Conservation (phyloP, 2,113 vertebrate species). For the Lynx canadensis region DNA sequence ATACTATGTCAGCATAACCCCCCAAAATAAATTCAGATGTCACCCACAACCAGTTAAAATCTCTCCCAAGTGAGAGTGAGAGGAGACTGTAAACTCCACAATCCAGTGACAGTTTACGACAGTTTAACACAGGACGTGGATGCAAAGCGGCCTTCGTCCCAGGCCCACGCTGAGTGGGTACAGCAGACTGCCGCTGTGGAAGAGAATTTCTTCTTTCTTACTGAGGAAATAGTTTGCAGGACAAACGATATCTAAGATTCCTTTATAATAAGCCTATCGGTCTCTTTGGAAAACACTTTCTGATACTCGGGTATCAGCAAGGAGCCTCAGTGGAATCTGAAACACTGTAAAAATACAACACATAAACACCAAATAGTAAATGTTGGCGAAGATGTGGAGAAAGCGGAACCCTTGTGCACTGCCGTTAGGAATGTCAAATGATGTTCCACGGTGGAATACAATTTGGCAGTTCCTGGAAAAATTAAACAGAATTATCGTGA, state of each 20-base stretch:
- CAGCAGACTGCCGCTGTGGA: too few species aligned
- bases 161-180: fast-evolving
- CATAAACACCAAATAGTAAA: not conserved
- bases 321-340: not conserved
- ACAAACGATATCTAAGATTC: not conserved
- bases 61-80: not conserved
- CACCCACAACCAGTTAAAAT: not conserved
- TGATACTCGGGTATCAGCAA: not conserved
- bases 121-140: not conserved
- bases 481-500: not conserved
- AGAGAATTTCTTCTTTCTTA: not conserved
- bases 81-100: not conserved
- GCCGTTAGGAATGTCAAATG: not conserved
- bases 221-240: not conserved
- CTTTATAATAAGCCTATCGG: not conserved
- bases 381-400: not conserved
- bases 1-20: not conserved
- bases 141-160: not conserved
- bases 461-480: not conserved
- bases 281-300: not conserved
- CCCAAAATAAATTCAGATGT: not conserved
- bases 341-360: not conserved
- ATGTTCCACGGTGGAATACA: not conserved
- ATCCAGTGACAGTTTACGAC: fast-evolving
- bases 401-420: not conserved